Evolutionary conservation across 2,888 invertebrate species (phyloP).

Genomic region (Philereme transversata): DNA sequence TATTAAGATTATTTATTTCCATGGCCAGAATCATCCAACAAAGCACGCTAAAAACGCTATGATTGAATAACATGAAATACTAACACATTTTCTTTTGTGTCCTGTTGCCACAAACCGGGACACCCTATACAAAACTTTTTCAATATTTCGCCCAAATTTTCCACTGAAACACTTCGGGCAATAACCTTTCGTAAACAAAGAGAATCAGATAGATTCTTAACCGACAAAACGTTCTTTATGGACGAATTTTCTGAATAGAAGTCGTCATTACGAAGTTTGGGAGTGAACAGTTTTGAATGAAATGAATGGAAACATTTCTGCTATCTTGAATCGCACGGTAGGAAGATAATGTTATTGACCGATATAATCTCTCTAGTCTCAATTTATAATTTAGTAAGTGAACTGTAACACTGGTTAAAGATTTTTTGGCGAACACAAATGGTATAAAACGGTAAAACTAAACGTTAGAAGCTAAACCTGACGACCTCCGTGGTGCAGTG

Average conservation of each 20-base stretch:
- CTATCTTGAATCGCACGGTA: slow-evolving; percentile 24
- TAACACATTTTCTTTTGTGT: not conserved
- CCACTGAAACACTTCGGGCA: slow-evolving; percentile 31
- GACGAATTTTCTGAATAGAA: slow-evolving; percentile 46
- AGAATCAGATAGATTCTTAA: slow-evolving; percentile 30
- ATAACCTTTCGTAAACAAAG: slow-evolving; percentile 40
- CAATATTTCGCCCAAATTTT: slow-evolving; percentile 19
- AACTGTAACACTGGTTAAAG: too few relatives aligned
- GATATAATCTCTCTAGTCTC: slow-evolving; percentile 17
- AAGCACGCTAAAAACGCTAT: too few relatives aligned
- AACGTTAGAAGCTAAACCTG: too few relatives aligned
- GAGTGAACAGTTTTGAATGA: slow-evolving; percentile 41
- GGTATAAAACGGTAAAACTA: too few relatives aligned
- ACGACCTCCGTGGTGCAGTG: too few relatives aligned
- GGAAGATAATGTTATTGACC: slow-evolving; percentile 21
- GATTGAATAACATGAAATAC: not conserved
- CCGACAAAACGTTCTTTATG: slow-evolving; percentile 48
- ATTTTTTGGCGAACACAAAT: too few relatives aligned
- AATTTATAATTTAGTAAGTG: too few relatives aligned
- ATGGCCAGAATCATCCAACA: too few relatives aligned
- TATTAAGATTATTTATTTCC: too few relatives aligned
- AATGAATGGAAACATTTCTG: slow-evolving; percentile 36
- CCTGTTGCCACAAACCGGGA: not conserved
- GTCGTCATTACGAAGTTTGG: slow-evolving; percentile 36
- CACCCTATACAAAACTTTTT: slow-evolving; percentile 17